phyloP scores from a whole-genome alignment of 2,113 vertebrate genomes.

The Syngnathoides biaculeatus region DNA sequence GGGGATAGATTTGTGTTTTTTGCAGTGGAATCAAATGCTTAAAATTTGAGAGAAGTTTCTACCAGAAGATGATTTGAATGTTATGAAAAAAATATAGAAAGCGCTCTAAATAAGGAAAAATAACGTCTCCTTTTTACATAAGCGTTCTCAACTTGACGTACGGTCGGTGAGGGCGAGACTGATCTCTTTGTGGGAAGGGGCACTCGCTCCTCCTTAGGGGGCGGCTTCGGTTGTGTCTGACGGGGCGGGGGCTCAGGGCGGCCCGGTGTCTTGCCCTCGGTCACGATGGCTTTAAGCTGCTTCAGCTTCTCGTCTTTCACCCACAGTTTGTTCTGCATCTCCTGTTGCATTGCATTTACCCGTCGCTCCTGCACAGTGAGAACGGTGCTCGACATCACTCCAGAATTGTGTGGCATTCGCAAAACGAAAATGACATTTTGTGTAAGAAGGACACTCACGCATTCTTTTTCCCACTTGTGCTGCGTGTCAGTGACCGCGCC shows the following conservation, averaged over 20 bases:
- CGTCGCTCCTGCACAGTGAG: constrained; percentile 78
- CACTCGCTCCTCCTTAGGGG: constrained; percentile 80
- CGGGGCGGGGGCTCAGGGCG: constrained; percentile 72
- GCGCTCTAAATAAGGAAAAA: not conserved
- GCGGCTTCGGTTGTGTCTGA: constrained; percentile 55
- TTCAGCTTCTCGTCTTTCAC: constrained; percentile 98
- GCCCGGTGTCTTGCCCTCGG: constrained; percentile 75
- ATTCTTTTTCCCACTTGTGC: constrained; percentile 94
- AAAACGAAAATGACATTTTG: not conserved
- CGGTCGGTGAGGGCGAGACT: constrained; percentile 79
- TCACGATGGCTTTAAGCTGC: constrained; percentile 95
- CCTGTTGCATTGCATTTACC: constrained; percentile 90
- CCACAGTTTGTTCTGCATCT: constrained; percentile 99
- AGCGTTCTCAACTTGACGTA: constrained; percentile 61
- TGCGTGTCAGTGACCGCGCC: constrained; percentile 84
- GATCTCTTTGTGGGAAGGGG: constrained; percentile 71
- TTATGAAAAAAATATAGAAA: no score
- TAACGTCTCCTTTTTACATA: not conserved
- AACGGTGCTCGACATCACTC: not conserved
- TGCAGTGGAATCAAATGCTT: no score
- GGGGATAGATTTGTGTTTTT: no score
- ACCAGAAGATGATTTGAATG: no score
- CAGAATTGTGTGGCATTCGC: not conserved
- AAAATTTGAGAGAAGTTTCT: no score
- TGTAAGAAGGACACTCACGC: constrained; percentile 78